Base-by-base conservation (phyloP, 2,888 invertebrate genomes). In the Latrodectus hesperus region DNA sequence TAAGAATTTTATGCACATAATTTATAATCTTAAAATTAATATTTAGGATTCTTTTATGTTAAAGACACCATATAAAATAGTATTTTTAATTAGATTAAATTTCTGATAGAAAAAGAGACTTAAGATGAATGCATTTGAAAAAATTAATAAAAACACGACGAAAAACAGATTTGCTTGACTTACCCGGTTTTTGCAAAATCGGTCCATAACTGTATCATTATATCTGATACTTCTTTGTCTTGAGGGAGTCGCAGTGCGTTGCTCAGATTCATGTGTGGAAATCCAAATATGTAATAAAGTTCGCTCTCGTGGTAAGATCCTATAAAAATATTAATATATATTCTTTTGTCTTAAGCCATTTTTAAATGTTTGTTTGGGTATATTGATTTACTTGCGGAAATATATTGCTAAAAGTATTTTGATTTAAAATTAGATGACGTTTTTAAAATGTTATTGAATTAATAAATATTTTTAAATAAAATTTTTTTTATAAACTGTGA, bases 231-330 rank as follows among this genome's bases (percentile, higher is more conserved):
- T 90, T 93, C 92, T 84, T 92, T 91, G 90, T 93, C 93, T 73
- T 92, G 90, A 51, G 90, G 90, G 9, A 90, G 89, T 55, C 91
- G 90, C n/a, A 92, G 89, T 78, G 91, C 91, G 89, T 91, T 92
- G 60, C 89, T 90, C 84, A 91, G 91, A 84, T 93, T 93, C 84
- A 93, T 91, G 89, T 92, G 93, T 0, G 93, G 93, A 83, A 93
- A 92, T 0, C 93, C 93, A 90, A 93, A 93, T 72, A 93, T 91
- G 90, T 93, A 93, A 90, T 93, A 93, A 49, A 93, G 90, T 83
- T 94, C 93, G 86, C 92, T 93, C 68, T 93, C 93, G 90, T 93
- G 93, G 88, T 91, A 91, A 83, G 91, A 91, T 90, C 93, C 93
- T 93, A 92, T 89, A 89, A 84, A 76, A 76, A 84, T 55, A 68